Evolutionary conservation across 1,140 invertebrate genomes (phyloP).

Genomic region (Pomacea maculata): DNA sequence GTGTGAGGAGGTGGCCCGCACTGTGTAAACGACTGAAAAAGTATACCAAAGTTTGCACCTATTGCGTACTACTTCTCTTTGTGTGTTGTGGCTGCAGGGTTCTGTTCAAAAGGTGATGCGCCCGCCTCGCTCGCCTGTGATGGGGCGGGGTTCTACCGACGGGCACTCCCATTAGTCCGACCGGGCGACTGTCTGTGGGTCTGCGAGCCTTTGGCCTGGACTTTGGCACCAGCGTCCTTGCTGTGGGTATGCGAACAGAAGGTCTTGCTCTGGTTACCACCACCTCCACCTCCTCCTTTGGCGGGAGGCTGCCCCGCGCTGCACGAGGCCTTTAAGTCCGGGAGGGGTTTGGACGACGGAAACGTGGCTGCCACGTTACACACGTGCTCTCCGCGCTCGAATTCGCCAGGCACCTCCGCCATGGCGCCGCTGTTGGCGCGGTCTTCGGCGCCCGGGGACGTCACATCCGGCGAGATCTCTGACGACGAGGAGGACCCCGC

Average conservation of each 20-base stretch:
- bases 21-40: no score
- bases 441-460: conserved; percentile 34
- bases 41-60: no score
- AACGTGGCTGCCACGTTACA: conserved; percentile 12
- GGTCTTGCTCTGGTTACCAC: not conserved
- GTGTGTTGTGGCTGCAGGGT: no score
- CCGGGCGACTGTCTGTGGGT: not conserved
- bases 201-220: not conserved
- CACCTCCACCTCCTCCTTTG: not conserved
- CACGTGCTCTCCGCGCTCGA: conserved; percentile 3
- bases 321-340: conserved; percentile 12
- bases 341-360: conserved; percentile 11
- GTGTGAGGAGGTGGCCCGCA: no score
- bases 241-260: not conserved
- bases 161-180: no score
- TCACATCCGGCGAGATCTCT: conserved; percentile 30
- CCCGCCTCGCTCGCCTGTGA: no score
- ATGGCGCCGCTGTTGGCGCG: conserved; percentile 12
- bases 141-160: no score
- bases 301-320: not conserved
- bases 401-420: conserved; percentile 9
- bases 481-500: conserved; percentile 16
- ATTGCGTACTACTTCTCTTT: no score
- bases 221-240: conserved; percentile 3
- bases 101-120: no score